Evolutionary conservation across 2,113 vertebrate species (phyloP), one percentile per base, ranked within the genome.

Genomic region (Empidonax alnorum): DNA sequence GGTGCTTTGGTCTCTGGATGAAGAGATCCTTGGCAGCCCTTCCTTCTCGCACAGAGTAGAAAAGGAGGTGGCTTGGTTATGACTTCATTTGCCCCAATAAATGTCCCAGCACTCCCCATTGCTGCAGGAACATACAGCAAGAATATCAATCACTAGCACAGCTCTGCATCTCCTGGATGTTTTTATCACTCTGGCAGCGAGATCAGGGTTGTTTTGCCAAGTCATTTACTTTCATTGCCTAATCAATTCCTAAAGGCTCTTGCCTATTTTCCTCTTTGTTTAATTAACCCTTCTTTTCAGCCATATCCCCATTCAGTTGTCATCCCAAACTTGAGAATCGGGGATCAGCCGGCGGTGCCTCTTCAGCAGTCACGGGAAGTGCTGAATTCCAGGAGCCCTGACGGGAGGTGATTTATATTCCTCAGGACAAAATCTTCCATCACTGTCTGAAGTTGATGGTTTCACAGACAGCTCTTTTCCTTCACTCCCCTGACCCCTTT

Each of bases 211-310:
- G 84, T 89, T 68, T 88, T 91, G 94, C 92, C 79, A 95, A 97
- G 80, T 95, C 88, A 88, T 96, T 93, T 93, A 61, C 83, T 92
- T 91, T 93, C 93, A 96, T 95, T 95, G 92, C 76, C 89, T 81
- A 75, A 95, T 97, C 97, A 97, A 66, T 95, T 97, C 92, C 84
- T 95, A 84, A 84, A 78, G 87, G 67, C 86, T 94, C 41, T 95
- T 96, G 92, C 65, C 87, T 78, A 7, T 88, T 97, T 94, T 77
- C 87, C 66, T 87, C 89, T 84, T 92, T 96, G 95, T 96, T 97
- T 96, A 96, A 97, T 96, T 96, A 96, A 92, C 93, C 94, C 87
- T 94, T 91, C 47, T 71, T 75, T 65, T 66, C 80, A 93, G 76
- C 47, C 61, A 63, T 79, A 30, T 85, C 44, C 68, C 17, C n/a